Conservation (phyloP, 2,113 vertebrate genomes). For the Oncorhynchus keta region DNA sequence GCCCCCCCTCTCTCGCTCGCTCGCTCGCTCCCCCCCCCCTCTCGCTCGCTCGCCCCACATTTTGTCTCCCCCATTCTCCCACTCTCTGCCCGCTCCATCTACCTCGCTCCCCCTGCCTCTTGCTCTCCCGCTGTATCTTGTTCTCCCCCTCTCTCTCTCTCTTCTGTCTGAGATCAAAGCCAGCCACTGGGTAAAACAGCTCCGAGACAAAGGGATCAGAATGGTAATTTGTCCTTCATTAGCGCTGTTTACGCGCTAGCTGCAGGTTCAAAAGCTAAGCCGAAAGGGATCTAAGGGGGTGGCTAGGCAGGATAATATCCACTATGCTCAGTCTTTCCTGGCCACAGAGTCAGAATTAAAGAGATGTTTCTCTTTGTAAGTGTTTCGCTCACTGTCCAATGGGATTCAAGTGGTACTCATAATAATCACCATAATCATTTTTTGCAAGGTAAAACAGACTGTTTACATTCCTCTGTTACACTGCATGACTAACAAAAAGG, state of each 20-base stretch:
- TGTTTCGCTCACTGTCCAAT: neutral
- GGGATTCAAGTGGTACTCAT: neutral
- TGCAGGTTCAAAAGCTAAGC: constrained; percentile 31
- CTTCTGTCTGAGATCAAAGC: constrained; percentile 22
- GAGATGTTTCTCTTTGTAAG: neutral
- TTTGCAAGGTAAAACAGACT: neutral
- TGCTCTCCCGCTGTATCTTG: too few relatives aligned
- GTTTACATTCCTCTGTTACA: too few relatives aligned
- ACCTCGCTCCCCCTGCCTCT: too few relatives aligned
- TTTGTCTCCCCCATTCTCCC: too few relatives aligned
- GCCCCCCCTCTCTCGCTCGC: too few relatives aligned
- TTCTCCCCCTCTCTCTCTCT: neutral
- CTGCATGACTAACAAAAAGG: neutral
- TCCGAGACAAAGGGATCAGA: constrained; percentile 19
- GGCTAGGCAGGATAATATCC: neutral
- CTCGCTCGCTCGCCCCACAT: too few relatives aligned
- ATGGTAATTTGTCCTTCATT: constrained; percentile 33
- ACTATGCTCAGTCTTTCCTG: constrained; percentile 1
- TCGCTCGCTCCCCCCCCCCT: neutral
- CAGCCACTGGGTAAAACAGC: constrained; percentile 1
- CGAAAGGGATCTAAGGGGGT: neutral
- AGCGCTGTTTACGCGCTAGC: constrained; percentile 19
- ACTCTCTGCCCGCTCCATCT: too few relatives aligned
- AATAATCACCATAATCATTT: neutral
- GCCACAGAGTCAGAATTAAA: constrained; percentile 13